Evolutionary conservation across 2,113 vertebrate genomes (phyloP), one percentile per base, ranked within the genome.

Genomic region (Piaya cayana): DNA sequence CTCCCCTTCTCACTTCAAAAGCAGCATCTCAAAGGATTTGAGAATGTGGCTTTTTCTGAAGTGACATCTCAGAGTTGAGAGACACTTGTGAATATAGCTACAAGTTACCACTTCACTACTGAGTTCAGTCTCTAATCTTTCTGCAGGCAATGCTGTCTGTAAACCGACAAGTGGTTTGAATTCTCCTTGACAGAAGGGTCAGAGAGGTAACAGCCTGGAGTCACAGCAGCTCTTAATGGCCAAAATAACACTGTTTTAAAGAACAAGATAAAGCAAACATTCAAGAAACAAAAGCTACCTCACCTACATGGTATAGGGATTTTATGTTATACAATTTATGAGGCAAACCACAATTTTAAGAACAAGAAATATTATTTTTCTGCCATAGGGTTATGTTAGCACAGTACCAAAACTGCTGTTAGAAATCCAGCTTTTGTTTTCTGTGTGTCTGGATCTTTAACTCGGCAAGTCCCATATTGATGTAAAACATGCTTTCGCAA

Each of bases 61-160:
- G 92, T 77, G 85, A 49, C 68, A 86, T 88, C 86, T 96, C 82
- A 75, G 79, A 76, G 49, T 20, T 78, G 64, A 96, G 90, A 92
- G 91, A 77, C 63, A 93, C 86, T 95, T 90, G 67, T 90, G 88
- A 90, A 76, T 39, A 63, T 1, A 92, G 84, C 63, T 92, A 47
- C 56, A 95, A 94, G 91, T 96, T 93, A 80, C 82, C 92, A 88
- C 87, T 95, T 95, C 78, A 79, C 93, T 76, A 25, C 55, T 17
- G 78, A 65, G 67, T 65, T 97, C 72, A 78, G 45, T 29, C 53
- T 87, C 56, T 87, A 92, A 94, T 85, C 93, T 95, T 53, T 84
- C 89, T 77, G 78, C 85, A 90, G 93, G 82, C 7, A 1, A 52
- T 7, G 53, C 60, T 81, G 72, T 37, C 15, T 70, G 56, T 70